Evolutionary conservation across 2,888 invertebrate genomes (phyloP), one percentile per base, ranked within the genome.

Genomic region (Plagodis dolabraria): DNA sequence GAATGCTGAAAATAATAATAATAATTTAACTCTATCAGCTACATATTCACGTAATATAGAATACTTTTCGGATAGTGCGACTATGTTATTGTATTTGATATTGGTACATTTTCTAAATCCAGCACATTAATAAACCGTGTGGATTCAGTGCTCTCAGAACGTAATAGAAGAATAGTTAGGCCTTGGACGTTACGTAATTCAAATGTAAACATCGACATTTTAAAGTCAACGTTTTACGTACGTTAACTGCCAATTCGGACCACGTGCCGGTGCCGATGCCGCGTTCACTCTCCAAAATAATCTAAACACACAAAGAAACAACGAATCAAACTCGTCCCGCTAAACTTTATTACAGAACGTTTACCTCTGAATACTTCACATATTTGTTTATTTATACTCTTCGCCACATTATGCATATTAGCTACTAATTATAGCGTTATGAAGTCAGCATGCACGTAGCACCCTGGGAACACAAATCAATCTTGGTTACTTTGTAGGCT

Each of bases 391-490:
- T 86, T 85, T 83, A 82, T 83, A 80, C 73, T 77, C 72, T 75
- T 80, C 78, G 73, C 77, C 74, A 82, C 80, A 82, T 82, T 74
- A 74, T 74, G 72, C 73, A 78, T 72, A 76, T 75, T 77, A 85
- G 77, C 71, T 72, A 83, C 82, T 87, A 85, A 86, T 85, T 84
- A 83, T 83, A 86, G 85, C 75, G 65, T 77, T 81, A 83, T 83
- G 80, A 83, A 83, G 74, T 84, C 77, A 86, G 89, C 89, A 89
- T 89, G 89, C 85, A 81, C 76, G 80, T 87, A 88, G 78, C 71
- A 79, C 78, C 74, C 74, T 83, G 83, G 82, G 80, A 80, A 79
- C 76, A 80, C 80, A 79, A 81, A 79, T 79, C 82, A 84, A 77
- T 82, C 63, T 77, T 85, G 80, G 80, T 71, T 77, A 83, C 80